Base-by-base conservation (phyloP, 2,797 vertebrate genomes). In the Chelidonichthys spinosus region DNA sequence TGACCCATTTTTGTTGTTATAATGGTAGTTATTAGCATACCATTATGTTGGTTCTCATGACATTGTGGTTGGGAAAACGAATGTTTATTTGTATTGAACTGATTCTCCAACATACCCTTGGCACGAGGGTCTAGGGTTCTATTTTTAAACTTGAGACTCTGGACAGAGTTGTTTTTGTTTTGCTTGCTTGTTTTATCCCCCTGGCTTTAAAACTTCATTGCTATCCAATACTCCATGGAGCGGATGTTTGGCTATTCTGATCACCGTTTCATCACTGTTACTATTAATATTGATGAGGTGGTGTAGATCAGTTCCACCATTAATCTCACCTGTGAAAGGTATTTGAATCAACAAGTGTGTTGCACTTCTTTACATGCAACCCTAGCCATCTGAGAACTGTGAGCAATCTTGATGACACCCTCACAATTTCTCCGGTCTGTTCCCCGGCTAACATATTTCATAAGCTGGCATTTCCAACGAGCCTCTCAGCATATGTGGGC, bases 361-460 rank as follows among this genome's bases (percentile, higher is more conserved):
- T 25, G 25, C 25, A 74, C 11, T 2, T 13, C 50, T 72, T 18
- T n/a, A 81, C 73, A 80, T 80, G 85, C 55, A 87, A 87, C 83
- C 65, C 18, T 42, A 81, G 42, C 71, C 5, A 6, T n/a, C 37
- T 67, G 50, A 53, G 13, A 1, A 32, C 11, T 13, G 7, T 3
- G 2, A 32, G 6, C 50, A 0, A 56, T 78, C 64, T 62, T 60
- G 35, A 42, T 72, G 47, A 69, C 33, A 37, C 35, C 63, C 70
- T 9, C 52, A 70, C 10, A 32, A 3, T 40, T 74, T 73, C 36
- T 43, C 11, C 53, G 49, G 58, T 13, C 13, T 14, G 36, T 67
- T 66, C 7, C 58, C 36, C 43, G 39, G 54, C 54, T 33, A 25
- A 47, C 70, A 78, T 58, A 36, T 86, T 79, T 81, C 63, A 7